phyloP scores from a whole-genome alignment of 2,888 invertebrate species.

The Eulithis prunata region DNA sequence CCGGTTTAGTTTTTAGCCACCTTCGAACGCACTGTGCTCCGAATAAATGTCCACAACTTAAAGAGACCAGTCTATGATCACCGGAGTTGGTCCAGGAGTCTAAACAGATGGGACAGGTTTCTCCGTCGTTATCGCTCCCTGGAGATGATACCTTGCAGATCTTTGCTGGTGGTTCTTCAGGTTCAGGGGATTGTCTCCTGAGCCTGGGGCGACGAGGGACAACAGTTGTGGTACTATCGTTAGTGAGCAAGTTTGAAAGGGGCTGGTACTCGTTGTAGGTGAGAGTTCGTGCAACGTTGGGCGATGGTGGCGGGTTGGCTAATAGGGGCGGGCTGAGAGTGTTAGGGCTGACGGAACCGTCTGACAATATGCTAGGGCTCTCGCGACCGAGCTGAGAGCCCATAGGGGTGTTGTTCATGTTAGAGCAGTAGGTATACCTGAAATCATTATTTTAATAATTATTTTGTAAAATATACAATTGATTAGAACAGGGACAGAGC shows the following conservation, averaged over 20 bases:
- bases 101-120: slow-evolving; percentile 94
- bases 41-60: slow-evolving; percentile 97
- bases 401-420: slow-evolving; percentile 12
- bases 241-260: neutral
- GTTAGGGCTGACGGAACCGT: slow-evolving; percentile 7
- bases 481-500: too few species aligned
- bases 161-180: slow-evolving; percentile 55
- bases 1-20: slow-evolving; percentile 86
- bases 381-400: slow-evolving; percentile 15
- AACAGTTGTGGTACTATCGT: neutral
- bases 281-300: neutral
- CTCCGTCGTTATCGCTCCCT: slow-evolving; percentile 85
- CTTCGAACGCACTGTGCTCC: slow-evolving; percentile 91
- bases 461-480: too few species aligned
- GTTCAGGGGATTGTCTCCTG: neutral
- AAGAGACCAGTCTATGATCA: slow-evolving; percentile 92
- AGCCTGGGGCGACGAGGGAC: slow-evolving; percentile 2
- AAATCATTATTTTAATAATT: neutral
- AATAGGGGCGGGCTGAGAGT: slow-evolving; percentile 5
- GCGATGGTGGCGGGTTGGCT: slow-evolving; percentile 13
- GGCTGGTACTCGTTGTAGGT: slow-evolving; percentile 1
- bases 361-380: slow-evolving; percentile 23
- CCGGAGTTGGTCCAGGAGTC: slow-evolving; percentile 95
- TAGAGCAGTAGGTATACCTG: slow-evolving; percentile 10
- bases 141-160: slow-evolving; percentile 57